Evolutionary conservation across 2,113 vertebrate species (phyloP).

Genomic region (Platanista minor): DNA sequence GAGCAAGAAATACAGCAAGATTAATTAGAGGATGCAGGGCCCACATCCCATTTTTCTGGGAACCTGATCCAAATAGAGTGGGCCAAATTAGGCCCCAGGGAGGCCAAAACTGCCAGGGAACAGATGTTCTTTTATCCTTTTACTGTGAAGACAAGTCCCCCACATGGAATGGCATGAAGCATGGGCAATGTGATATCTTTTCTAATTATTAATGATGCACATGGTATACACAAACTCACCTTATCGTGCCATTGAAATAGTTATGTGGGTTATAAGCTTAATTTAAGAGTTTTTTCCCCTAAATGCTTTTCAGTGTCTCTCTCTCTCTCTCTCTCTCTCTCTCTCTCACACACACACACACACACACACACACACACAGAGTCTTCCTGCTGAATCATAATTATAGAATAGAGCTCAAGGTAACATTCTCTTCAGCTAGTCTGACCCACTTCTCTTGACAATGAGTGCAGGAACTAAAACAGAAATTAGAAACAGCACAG

Average conservation of each 20-base stretch:
- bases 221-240: background rate
- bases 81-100: background rate
- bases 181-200: background rate
- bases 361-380: background rate
- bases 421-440: background rate
- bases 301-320: background rate
- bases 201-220: conserved; percentile 13
- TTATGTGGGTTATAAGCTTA: background rate
- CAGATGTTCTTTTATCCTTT: conserved; percentile 49
- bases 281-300: background rate
- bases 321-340: background rate
- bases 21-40: conserved; percentile 50
- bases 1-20: conserved; percentile 37
- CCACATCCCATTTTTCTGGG: conserved; percentile 23
- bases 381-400: background rate
- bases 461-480: background rate
- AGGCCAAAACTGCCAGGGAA: background rate
- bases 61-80: conserved; percentile 33
- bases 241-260: background rate
- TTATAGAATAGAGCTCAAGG: background rate
- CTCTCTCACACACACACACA: background rate
- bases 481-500: background rate
- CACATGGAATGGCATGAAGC: background rate
- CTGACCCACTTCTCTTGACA: background rate
- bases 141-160: conserved; percentile 23